These are phyloP conservation scores for Falco columbarius DNA, from an alignment of 2,797 vertebrate species.

Conservation along the genomic window DNA sequence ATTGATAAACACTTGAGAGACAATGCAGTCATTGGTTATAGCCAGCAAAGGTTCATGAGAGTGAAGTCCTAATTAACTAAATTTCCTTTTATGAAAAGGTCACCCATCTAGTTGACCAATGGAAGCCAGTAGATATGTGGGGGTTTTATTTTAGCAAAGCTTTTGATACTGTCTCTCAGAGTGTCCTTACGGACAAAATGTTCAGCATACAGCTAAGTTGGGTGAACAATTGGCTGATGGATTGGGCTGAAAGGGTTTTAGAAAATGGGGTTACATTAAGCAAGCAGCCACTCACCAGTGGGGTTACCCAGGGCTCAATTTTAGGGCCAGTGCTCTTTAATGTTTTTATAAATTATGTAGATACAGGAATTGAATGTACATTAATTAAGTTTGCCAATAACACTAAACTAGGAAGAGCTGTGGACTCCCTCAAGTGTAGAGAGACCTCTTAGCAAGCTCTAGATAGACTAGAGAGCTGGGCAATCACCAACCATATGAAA, in stretches of 20 bases:
- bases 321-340: background rate
- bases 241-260: accelerated
- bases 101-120: background rate
- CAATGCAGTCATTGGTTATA: background rate
- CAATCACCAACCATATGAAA: background rate
- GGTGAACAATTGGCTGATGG: background rate
- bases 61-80: background rate
- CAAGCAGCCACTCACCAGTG: background rate
- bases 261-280: background rate
- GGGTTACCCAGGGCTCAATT: background rate
- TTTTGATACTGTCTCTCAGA: no score
- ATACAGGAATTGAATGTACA: no score
- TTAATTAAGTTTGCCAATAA: no score
- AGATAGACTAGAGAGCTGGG: background rate
- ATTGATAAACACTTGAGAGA: background rate
- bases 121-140: background rate
- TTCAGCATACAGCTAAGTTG: background rate
- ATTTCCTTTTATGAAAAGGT: background rate
- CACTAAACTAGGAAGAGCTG: no score
- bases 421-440: background rate
- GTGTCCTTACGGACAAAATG: background rate
- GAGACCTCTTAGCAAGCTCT: background rate
- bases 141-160: background rate
- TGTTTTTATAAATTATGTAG: background rate
- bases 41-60: accelerated